These are phyloP conservation scores for Tetraneura akinire DNA, from an alignment of 1,140 invertebrate species.

Conservation along the genomic window DNA sequence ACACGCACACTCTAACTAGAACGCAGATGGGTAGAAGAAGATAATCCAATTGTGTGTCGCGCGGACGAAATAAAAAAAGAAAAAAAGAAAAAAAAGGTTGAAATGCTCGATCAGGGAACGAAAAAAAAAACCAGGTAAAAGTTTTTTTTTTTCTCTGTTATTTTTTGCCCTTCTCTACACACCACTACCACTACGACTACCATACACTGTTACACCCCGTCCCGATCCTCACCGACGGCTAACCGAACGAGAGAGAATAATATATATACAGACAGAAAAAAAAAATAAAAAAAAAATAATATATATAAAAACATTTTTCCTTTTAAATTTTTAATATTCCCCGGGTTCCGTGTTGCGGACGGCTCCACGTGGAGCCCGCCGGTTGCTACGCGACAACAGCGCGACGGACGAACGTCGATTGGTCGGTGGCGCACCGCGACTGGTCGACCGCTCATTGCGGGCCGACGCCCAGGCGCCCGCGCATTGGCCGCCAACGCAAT, in stretches of 20 bases:
- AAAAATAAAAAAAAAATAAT: no score
- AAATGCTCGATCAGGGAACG: constrained; percentile 14
- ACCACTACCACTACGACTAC: constrained; percentile 31
- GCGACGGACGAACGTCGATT: constrained; percentile 44
- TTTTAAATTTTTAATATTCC: constrained; percentile 53
- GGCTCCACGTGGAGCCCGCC: constrained; percentile 55
- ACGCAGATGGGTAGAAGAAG: constrained; percentile 40
- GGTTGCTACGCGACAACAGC: constrained; percentile 51
- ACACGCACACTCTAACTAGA: no score
- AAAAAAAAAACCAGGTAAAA: constrained; percentile 47
- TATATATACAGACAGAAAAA: background rate
- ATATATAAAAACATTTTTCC: constrained; percentile 39
- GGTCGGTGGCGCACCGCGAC: background rate
- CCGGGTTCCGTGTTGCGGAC: constrained; percentile 30
- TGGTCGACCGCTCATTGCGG: constrained; percentile 51
- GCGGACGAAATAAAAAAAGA: background rate
- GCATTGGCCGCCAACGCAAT: constrained; percentile 3
- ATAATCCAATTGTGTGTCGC: constrained; percentile 48
- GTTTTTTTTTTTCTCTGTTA: constrained; percentile 38
- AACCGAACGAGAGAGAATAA: constrained; percentile 7
- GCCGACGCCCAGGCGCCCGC: background rate
- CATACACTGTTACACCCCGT: background rate
- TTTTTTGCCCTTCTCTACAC: constrained; percentile 46
- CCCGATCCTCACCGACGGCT: background rate
- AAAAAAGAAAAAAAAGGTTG: constrained; percentile 41